phyloP scores from a whole-genome alignment of 1,140 invertebrate genomes.

The Nylanderia fulva region DNA sequence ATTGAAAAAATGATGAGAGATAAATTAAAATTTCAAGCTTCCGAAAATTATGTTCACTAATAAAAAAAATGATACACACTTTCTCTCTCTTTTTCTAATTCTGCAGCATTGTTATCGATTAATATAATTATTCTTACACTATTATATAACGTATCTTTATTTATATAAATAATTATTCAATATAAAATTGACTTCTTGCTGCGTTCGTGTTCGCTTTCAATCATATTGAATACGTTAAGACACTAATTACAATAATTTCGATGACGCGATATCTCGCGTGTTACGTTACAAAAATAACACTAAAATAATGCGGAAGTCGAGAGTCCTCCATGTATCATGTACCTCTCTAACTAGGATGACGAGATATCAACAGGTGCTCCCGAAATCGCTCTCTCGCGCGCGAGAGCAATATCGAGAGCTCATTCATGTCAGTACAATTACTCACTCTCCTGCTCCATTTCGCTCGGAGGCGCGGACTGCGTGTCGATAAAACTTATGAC shows the following conservation, averaged over 20 bases:
- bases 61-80: not conserved
- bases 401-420: slow-evolving; percentile 25
- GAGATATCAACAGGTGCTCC: slow-evolving; percentile 56
- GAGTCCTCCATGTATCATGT: slow-evolving; percentile 34
- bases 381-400: slow-evolving; percentile 42
- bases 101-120: not conserved
- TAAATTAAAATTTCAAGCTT: slow-evolving; percentile 44
- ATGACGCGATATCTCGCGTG: not conserved
- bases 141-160: not conserved
- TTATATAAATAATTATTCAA: not conserved
- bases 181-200: not conserved
- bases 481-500: slow-evolving; percentile 53
- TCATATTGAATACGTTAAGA: not conserved
- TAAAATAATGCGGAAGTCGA: not conserved
- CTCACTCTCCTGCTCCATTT: slow-evolving; percentile 61
- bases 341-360: slow-evolving; percentile 36
- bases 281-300: not conserved
- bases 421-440: slow-evolving; percentile 51
- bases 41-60: not conserved
- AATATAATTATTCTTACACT: not conserved
- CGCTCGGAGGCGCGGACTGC: not conserved
- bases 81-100: not conserved
- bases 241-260: not conserved
- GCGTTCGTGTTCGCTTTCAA: not conserved
- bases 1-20: slow-evolving; percentile 17